Conservation (phyloP, 2,888 invertebrate species). For the Cantharis rufa region DNA sequence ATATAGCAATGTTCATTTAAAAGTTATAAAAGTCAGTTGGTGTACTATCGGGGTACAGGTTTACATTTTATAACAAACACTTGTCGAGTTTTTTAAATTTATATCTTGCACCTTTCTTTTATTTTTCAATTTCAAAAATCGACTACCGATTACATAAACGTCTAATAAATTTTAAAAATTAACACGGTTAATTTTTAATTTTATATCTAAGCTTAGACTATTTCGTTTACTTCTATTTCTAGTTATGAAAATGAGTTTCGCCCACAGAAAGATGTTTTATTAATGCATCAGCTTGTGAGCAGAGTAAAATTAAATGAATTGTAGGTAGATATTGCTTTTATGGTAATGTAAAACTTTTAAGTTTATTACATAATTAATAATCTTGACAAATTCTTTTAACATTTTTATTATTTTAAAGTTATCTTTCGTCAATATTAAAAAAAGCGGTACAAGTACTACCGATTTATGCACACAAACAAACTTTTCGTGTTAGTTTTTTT, state of each 20-base stretch:
- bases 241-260: constrained; percentile 5
- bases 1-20: not conserved
- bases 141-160: not conserved
- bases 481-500: not conserved
- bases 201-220: not conserved
- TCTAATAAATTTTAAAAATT: not conserved
- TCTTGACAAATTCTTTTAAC: not conserved
- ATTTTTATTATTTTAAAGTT: not conserved
- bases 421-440: not conserved
- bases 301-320: constrained; percentile 6
- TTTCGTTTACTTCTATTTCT: not conserved
- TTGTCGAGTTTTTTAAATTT: not conserved
- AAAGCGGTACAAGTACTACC: not conserved
- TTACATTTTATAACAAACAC: not conserved
- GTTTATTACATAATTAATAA: not conserved
- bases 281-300: constrained; percentile 8
- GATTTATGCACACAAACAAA: not conserved
- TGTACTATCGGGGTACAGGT: not conserved
- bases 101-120: not conserved
- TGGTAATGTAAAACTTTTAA: constrained; percentile 2
- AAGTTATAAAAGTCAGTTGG: not conserved
- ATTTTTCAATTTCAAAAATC: not conserved
- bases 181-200: not conserved
- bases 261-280: constrained; percentile 7
- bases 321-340: constrained; percentile 13